phyloP scores from a whole-genome alignment of 2,797 vertebrate species.

The Hippopotamyrus pictus region DNA sequence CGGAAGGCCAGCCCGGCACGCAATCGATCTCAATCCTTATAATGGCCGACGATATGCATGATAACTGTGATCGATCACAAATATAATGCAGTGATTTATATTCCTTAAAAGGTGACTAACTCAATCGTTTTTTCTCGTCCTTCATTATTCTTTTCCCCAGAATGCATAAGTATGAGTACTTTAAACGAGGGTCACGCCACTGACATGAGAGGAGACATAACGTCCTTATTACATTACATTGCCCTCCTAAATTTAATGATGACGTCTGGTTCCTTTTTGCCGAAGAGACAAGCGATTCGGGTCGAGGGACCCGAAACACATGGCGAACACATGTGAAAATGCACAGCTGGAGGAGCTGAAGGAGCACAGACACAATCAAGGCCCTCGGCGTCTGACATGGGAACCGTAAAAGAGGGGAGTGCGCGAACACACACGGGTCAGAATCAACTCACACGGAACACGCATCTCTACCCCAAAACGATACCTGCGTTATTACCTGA shows the following conservation, averaged over 20 bases:
- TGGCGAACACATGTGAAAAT: background rate
- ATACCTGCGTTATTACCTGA: background rate
- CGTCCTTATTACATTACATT: background rate
- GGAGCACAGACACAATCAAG: background rate
- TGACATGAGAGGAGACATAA: background rate
- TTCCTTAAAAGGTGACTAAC: background rate
- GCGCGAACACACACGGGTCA: background rate
- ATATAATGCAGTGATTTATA: background rate
- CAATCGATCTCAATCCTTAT: conserved; percentile 26
- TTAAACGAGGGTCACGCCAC: background rate
- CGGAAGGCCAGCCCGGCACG: conserved; percentile 32
- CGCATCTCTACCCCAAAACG: background rate
- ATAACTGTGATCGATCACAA: background rate
- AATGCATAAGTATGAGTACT: background rate
- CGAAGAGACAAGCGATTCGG: background rate
- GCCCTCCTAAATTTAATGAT: background rate
- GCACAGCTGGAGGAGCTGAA: background rate
- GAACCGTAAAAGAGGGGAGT: background rate
- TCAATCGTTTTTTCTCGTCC: background rate
- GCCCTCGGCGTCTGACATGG: background rate
- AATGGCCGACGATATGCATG: conserved; percentile 15
- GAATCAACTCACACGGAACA: background rate
- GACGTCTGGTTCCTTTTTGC: conserved; percentile 9
- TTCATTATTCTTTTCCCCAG: background rate
- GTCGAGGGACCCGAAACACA: background rate